Evolutionary conservation across 2,888 invertebrate genomes (phyloP).

Genomic region (Drosophila quasianomalipes): DNA sequence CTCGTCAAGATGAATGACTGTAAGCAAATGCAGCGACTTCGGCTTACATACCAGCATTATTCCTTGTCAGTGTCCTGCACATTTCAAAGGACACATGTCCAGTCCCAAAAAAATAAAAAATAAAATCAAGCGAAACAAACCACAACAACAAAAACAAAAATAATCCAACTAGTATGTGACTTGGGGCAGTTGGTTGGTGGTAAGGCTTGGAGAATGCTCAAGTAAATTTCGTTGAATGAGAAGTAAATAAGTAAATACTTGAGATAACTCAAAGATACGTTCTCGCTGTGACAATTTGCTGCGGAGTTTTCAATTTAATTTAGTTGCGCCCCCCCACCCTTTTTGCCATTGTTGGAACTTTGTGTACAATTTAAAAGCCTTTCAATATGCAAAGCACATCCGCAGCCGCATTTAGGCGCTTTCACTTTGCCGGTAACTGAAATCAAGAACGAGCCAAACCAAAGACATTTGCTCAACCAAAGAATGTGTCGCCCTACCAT

Average conservation of each 20-base stretch:
- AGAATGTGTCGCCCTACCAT: slow-evolving; percentile 50
- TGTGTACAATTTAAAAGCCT: slow-evolving; percentile 49
- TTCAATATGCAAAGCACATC: slow-evolving; percentile 76
- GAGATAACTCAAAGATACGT: slow-evolving; percentile 53
- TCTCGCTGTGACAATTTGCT: slow-evolving; percentile 57
- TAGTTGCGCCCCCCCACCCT: slow-evolving; percentile 1
- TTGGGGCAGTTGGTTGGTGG: slow-evolving; percentile 24
- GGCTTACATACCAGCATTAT: slow-evolving; percentile 71
- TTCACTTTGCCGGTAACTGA: slow-evolving; percentile 49
- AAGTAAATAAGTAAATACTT: slow-evolving; percentile 82
- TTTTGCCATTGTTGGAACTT: slow-evolving; percentile 17
- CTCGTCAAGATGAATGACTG: slow-evolving; percentile 62
- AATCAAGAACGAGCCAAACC: slow-evolving; percentile 43
- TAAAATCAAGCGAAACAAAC: neutral
- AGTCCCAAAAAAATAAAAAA: slow-evolving; percentile 13
- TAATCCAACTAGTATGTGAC: slow-evolving; percentile 41
- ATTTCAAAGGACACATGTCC: slow-evolving; percentile 73
- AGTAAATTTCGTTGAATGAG: slow-evolving; percentile 73
- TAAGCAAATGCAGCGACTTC: slow-evolving; percentile 59
- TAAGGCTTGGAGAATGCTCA: slow-evolving; percentile 63
- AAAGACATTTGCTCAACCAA: slow-evolving; percentile 33
- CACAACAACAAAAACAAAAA: neutral
- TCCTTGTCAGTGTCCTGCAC: slow-evolving; percentile 72
- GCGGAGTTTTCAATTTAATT: slow-evolving; percentile 49
- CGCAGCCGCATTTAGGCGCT: slow-evolving; percentile 54